phyloP scores from a whole-genome alignment of 2,888 invertebrate genomes.

The Zaprionus lineosus region DNA sequence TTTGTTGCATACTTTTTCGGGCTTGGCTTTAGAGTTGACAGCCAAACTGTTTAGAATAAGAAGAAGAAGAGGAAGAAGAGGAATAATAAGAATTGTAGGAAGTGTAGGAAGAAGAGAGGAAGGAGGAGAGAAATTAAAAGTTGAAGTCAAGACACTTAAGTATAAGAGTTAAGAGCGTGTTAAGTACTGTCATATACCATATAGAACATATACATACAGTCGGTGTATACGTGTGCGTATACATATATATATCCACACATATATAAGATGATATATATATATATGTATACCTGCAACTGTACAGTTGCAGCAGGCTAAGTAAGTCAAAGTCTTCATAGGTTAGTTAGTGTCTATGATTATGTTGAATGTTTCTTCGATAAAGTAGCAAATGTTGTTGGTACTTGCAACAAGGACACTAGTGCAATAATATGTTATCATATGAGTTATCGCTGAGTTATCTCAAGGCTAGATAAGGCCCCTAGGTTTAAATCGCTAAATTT shows the following conservation, averaged over 20 bases:
- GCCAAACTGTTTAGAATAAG: no score
- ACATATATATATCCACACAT: conserved; percentile 18
- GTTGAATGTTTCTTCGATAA: conserved; percentile 44
- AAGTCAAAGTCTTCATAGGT: conserved; percentile 36
- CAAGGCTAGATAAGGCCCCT: no score
- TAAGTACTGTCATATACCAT: conserved; percentile 23
- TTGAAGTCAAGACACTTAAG: conserved; percentile 24
- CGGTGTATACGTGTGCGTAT: not conserved
- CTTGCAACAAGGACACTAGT: conserved; percentile 20
- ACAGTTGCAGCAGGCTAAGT: conserved; percentile 29
- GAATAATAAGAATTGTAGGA: no score
- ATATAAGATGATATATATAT: conserved; percentile 10
- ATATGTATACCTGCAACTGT: not conserved
- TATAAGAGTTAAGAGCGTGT: conserved; percentile 54
- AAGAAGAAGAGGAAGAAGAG: no score
- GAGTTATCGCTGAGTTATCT: conserved; percentile 21
- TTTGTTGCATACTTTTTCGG: conserved; percentile 53
- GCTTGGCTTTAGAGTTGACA: no score
- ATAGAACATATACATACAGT: not conserved
- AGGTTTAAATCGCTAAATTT: not conserved
- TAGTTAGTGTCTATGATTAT: conserved; percentile 31
- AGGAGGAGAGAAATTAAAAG: not conserved
- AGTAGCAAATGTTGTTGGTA: conserved; percentile 36
- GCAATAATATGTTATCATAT: conserved; percentile 39
- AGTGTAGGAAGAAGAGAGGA: not conserved